A percentile compares a stretch with the other conserved stretches of the same genome.
phyloP scores from a whole-genome alignment of 2,797 vertebrate species.

The Chaetophractus vellerosus region DNA sequence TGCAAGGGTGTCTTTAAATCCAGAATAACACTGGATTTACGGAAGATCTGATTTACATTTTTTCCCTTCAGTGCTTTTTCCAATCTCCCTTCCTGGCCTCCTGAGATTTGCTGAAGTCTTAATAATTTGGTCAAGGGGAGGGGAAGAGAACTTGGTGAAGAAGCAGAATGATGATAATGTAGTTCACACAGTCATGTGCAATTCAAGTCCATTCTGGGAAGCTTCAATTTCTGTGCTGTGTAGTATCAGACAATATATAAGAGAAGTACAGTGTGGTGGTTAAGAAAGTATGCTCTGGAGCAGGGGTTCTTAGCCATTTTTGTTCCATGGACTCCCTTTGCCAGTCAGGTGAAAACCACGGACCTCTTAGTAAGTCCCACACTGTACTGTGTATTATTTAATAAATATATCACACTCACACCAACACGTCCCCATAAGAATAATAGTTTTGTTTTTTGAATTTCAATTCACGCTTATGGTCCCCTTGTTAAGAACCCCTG shows the following conservation, averaged over 20 bases:
- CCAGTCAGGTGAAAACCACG: no score
- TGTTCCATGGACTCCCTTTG: no score
- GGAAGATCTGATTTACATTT: constrained; percentile 32
- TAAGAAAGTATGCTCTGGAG: not conserved
- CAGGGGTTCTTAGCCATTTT: no score
- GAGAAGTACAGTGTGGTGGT: not conserved
- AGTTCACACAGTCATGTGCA: not conserved
- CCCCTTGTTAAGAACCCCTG: no score
- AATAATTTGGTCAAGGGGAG: not conserved
- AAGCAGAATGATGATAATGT: not conserved
- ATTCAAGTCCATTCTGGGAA: not conserved
- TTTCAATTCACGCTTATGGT: no score
- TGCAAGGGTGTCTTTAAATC: not conserved
- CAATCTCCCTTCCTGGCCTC: not conserved
- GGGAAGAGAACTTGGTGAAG: not conserved
- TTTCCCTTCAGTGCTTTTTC: not conserved
- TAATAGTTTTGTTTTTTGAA: no score
- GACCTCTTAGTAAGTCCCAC: no score
- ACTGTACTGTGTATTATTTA: no score
- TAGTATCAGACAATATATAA: not conserved
- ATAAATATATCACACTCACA: no score
- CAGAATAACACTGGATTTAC: constrained; percentile 10
- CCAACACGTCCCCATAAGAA: no score
- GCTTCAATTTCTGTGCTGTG: not conserved
- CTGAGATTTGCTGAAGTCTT: not conserved